Evolutionary conservation across 2,888 invertebrate genomes (phyloP), one percentile per base, ranked within the genome.

Genomic region (Lobophora halterata): DNA sequence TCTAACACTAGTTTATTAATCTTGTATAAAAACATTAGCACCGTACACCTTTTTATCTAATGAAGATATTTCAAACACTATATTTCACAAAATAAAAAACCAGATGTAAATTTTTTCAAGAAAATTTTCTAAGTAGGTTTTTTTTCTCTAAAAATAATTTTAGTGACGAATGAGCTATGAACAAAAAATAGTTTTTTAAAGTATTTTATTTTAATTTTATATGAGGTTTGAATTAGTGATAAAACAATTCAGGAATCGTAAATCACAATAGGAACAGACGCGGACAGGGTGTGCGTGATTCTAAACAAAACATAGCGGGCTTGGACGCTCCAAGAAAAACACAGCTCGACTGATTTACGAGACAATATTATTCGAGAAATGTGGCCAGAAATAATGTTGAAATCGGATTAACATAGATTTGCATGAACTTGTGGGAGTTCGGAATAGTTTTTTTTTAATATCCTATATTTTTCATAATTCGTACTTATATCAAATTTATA

Each of bases 281-380:
- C 65, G 58, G 74, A 80, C 80, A 74, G 76, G 78, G 70, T 76
- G 81, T 81, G 85, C 86, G 86, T 87, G 86, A 79, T 83, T 68
- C 78, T 80, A 80, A 83, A 83, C 86, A 85, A 86, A 87, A 87
- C 82, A 87, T 60, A 59, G 68, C 35, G 29, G 19, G 25, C 29
- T n/a, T 58, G 62, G 58, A 65, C 63, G 74, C 73, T 78, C 85
- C 85, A 86, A 86, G 85, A 85, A 83, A 83, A 86, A 87, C 83
- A 87, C 70, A 54, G 67, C 58, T 65, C 71, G 80, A 76, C 83
- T 82, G 86, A 86, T 86, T 87, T 86, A 87, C 79, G 79, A 77
- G 74, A 80, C 80, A 76, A 80, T 78, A 81, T 79, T 74, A 81
- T 80, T 76, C 76, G 66, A 81, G 78, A 79, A 79, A 82, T 80